phyloP scores from a whole-genome alignment of 2,797 vertebrate species.

The Glossophaga mutica region DNA sequence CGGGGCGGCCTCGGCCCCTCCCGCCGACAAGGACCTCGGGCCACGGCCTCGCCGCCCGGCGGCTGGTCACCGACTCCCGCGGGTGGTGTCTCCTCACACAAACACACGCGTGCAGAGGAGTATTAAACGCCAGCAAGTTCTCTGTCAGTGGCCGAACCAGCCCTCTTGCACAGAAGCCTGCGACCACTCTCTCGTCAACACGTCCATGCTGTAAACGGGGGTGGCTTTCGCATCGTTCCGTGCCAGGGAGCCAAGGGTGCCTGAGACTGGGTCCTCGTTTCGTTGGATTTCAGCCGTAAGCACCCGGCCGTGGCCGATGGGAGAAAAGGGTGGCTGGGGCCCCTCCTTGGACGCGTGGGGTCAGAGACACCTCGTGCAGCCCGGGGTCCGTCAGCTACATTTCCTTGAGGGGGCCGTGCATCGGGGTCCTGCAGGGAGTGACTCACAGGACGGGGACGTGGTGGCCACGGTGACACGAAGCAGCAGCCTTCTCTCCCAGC shows the following conservation, averaged over 20 bases:
- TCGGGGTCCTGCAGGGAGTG: not conserved
- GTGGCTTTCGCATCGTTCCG: not conserved
- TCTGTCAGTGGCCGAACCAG: not conserved
- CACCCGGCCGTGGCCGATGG: not conserved
- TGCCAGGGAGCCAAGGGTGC: not conserved
- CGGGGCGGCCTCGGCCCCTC: not conserved
- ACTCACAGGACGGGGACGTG: not conserved
- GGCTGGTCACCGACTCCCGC: not conserved
- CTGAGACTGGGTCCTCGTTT: not conserved
- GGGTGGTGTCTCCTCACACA: not conserved
- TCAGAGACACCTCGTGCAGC: not conserved
- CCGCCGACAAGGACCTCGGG: slow-evolving; percentile 64
- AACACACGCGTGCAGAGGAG: not conserved
- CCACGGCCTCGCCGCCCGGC: not conserved
- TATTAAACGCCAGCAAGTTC: not conserved
- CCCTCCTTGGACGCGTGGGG: no score
- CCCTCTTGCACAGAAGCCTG: not conserved
- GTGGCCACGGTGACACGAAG: not conserved
- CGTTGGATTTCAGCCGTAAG: not conserved
- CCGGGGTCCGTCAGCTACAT: not conserved
- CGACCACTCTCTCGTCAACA: not conserved
- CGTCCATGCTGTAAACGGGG: not conserved
- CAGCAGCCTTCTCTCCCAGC: no score
- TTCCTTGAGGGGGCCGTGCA: not conserved
- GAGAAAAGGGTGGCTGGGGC: not conserved